phyloP scores from a whole-genome alignment of 2,888 invertebrate genomes.

The Thera obeliscata region DNA sequence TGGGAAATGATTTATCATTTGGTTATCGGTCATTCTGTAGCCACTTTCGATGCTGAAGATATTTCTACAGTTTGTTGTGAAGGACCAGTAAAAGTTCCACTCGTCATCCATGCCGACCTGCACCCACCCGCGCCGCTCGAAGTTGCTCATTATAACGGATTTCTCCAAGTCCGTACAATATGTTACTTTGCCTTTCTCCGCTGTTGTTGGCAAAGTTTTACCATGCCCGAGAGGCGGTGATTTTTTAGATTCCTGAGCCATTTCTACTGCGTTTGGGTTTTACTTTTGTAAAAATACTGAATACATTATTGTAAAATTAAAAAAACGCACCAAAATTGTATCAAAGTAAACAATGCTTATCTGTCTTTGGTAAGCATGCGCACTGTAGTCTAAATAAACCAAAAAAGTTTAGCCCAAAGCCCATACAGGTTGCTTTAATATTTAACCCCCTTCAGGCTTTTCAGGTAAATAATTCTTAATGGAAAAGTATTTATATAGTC shows the following conservation, averaged over 20 bases:
- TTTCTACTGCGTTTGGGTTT: constrained; percentile 25
- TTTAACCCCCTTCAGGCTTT: background rate
- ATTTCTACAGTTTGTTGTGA: constrained; percentile 94
- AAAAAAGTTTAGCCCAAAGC: background rate
- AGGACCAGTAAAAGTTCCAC: constrained; percentile 99
- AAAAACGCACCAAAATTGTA: constrained; percentile 14
- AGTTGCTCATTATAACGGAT: constrained; percentile 95
- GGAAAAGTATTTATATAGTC: constrained; percentile 13
- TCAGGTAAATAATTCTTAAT: background rate
- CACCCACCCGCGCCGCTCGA: constrained; percentile 95
- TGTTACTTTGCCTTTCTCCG: constrained; percentile 60
- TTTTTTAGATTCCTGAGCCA: constrained; percentile 54
- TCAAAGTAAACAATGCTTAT: background rate
- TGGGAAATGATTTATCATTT: constrained; percentile 97
- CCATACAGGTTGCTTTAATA: background rate
- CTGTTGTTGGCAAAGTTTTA: constrained; percentile 45
- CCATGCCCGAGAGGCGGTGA: constrained; percentile 45
- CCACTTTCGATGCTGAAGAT: constrained; percentile 97
- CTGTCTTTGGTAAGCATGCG: background rate
- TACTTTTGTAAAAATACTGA: constrained; percentile 26
- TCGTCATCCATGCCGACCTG: constrained; percentile 94
- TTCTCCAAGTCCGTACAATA: constrained; percentile 95
- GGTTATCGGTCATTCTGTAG: constrained; percentile 96
- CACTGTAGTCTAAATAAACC: background rate
- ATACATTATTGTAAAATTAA: constrained; percentile 37